Base-by-base conservation (phyloP, 1,140 invertebrate genomes). In the Chionoecetes opilio region DNA sequence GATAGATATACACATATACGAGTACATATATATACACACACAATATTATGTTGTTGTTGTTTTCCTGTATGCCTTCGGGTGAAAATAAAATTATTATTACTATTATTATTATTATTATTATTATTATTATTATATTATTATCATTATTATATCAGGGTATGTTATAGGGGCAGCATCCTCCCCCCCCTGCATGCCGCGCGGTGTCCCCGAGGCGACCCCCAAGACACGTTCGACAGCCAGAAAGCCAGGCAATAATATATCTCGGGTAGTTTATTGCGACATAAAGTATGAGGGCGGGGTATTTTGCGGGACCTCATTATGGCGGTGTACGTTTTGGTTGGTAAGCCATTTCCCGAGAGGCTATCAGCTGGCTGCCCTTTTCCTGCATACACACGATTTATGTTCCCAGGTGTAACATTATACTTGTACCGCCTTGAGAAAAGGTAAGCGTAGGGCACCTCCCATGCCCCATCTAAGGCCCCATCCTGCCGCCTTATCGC, bases 11-110 rank as follows among this genome's bases (percentile, higher is more conserved):
- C 26, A 84, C 26, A 84, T 84, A 84, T 84, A 84, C 26, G 26
- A 8, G 26, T 84, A 84, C 26, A 84, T 84, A 84, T 84, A 84
- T 84, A 84, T 84, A 84, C n/a, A 75, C n/a, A 75, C n/a, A 75
- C n/a, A 75, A 11, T 14, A 11, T 14, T 75, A 75, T 75, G n/a
- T 75, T 14, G 9, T 14, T 75, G n/a, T 75, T n/a, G n/a, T n/a
- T n/a, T n/a, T n/a, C n/a, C n/a, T n/a, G n/a, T n/a, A n/a, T n/a
- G n/a, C n/a, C n/a, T n/a, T n/a, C n/a, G n/a, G n/a, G n/a, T n/a
- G n/a, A n/a, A n/a, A n/a, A n/a, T n/a, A n/a, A n/a, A n/a, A 75
- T 75, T 14, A n/a, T n/a, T n/a, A n/a, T n/a, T n/a, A n/a, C n/a
- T n/a, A n/a, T n/a, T n/a, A n/a, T n/a, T n/a, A n/a, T n/a, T n/a